These are phyloP conservation scores for Orientallactaga bullata DNA, from an alignment of 2,113 vertebrate species.

Conservation along the genomic window DNA sequence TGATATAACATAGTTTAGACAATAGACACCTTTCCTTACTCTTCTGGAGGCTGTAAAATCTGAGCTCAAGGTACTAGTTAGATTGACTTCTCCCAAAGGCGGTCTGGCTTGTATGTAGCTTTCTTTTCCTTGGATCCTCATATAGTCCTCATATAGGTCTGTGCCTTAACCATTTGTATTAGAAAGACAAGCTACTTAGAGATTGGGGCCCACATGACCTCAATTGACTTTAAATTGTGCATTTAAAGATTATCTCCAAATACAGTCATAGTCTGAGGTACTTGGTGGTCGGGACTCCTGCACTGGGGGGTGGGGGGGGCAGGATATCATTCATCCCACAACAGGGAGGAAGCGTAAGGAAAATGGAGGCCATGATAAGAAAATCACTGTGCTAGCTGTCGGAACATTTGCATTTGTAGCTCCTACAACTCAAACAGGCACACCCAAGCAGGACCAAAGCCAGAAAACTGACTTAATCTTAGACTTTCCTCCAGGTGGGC, in stretches of 20 bases:
- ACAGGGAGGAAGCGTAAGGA: background rate
- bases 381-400: background rate
- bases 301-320: background rate
- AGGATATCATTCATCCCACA: background rate
- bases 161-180: background rate
- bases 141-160: background rate
- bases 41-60: background rate
- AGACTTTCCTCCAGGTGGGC: background rate
- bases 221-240: background rate
- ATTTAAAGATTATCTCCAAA: conserved; percentile 10
- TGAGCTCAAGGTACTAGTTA: background rate
- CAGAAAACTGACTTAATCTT: background rate
- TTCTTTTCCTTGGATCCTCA: background rate
- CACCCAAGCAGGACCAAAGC: background rate
- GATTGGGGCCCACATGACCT: background rate
- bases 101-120: background rate
- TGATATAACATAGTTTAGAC: background rate
- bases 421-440: background rate
- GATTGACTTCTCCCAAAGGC: background rate
- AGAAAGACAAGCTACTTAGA: background rate
- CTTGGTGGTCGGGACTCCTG: background rate
- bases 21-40: background rate
- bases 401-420: background rate
- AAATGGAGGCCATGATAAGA: background rate
- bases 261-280: background rate